These are phyloP conservation scores for Cephalopterus ornatus DNA, from an alignment of 2,113 vertebrate species.

Conservation along the genomic window DNA sequence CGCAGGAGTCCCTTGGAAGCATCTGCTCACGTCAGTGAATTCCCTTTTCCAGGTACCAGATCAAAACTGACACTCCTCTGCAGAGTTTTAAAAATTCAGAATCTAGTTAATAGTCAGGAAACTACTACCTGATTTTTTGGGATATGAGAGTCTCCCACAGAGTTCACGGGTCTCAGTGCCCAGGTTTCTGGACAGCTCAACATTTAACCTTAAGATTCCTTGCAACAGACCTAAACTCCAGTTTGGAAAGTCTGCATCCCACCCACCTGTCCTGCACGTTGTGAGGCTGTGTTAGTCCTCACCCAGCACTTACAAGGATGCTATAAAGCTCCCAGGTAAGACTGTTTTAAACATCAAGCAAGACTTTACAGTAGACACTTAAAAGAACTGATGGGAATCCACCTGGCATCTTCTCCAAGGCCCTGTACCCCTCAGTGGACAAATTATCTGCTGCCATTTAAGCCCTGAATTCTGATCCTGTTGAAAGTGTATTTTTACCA, in stretches of 20 bases:
- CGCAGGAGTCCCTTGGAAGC: rapidly evolving
- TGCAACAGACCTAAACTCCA: not conserved
- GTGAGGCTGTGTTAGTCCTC: not conserved
- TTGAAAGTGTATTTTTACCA: not conserved
- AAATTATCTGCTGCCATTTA: not conserved
- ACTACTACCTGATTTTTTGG: not conserved
- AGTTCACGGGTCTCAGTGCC: rapidly evolving
- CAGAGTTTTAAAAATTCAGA: not conserved
- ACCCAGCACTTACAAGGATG: not conserved
- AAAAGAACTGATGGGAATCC: not conserved
- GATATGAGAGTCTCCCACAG: not conserved
- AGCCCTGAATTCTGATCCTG: not conserved
- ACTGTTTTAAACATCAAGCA: not conserved
- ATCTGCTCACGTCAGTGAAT: not conserved
- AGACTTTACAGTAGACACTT: not conserved
- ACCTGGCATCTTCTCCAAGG: rapidly evolving
- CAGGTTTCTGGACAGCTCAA: not conserved
- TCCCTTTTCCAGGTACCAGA: not conserved
- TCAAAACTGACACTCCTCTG: not conserved
- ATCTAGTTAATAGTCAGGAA: not conserved
- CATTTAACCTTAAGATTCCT: not conserved
- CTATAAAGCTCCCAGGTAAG: not conserved
- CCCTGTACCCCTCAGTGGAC: not conserved
- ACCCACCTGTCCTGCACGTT: not conserved
- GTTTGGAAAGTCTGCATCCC: not conserved